These are phyloP conservation scores for Nomada lathburiana DNA, from an alignment of 2,888 invertebrate species.

Conservation along the genomic window DNA sequence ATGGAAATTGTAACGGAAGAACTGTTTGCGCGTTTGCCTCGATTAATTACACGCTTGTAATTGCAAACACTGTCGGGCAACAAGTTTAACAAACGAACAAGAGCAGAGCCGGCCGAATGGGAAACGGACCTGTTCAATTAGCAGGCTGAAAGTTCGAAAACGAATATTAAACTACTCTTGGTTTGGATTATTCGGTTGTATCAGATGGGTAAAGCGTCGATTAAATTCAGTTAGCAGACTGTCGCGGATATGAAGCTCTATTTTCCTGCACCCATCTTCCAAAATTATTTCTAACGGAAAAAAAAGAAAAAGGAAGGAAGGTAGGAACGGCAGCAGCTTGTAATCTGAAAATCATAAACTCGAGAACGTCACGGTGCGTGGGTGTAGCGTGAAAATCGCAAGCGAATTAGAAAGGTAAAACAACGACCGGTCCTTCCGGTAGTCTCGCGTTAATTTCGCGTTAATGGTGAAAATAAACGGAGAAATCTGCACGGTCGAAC, in stretches of 20 bases:
- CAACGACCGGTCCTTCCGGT: neutral
- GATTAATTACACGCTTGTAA: neutral
- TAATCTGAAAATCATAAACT: neutral
- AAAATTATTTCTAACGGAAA: neutral
- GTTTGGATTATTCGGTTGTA: neutral
- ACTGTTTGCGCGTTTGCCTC: neutral
- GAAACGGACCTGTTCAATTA: neutral
- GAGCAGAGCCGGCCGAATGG: no score
- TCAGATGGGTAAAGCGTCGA: conserved; percentile 13
- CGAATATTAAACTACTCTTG: neutral
- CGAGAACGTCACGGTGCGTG: neutral
- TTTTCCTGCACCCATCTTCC: neutral
- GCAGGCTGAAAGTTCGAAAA: neutral
- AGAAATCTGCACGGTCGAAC: conserved; percentile 33
- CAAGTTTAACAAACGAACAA: no score
- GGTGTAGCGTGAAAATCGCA: neutral
- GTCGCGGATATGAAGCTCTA: neutral
- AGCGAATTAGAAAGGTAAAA: neutral
- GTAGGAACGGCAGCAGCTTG: neutral
- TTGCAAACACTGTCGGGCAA: neutral
- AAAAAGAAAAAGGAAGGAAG: neutral
- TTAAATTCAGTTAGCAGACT: conserved; percentile 19
- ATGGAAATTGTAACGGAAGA: neutral
- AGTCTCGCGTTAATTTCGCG: conserved; percentile 9
- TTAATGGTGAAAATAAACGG: conserved; percentile 20